Base-by-base conservation (phyloP, 23 tunicate species). In the Phallusia fumigata region DNA sequence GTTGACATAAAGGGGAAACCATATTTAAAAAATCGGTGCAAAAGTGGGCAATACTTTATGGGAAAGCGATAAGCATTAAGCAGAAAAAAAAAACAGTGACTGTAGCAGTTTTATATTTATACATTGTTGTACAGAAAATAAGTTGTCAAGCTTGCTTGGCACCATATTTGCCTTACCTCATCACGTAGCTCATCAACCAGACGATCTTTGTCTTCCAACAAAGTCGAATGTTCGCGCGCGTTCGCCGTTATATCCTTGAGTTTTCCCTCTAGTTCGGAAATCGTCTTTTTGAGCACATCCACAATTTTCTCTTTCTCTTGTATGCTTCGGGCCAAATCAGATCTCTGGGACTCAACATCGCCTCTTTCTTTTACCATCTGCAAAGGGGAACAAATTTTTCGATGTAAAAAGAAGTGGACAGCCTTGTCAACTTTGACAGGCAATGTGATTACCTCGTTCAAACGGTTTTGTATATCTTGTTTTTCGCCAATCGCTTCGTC, bases 261-360 rank as follows among this genome's bases (percentile, higher is more conserved):
- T 33, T 73, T 80, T 40, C 65, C 89, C 35, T 86, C 53, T 36
- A 84, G 69, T 15, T 73, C 80, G 16, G 65, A 51, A 16, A 86
- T 16, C 19, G 69, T 52, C 16, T 44, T 65, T 31, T 78, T 33
- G 35, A 22, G 58, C 35, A 2, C 3, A 6, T 2, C 74, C 74
- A 5, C 31, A 65, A 2, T 6, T 65, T 10, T 5, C 47, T 40
- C 47, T 40, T 3, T 40, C 47, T 40, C 47, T 40, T 40, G 5
- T 40, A 40, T 40, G 47, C 10, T 40, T 10, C 32, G 32, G 31
- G 65, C 64, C 31, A 78, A 24, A 1, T 78, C 32, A 5, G 81
- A 78, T 78, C 64, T 40, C 65, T 22, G 26, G 64, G 22, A 19
- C 35, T 35, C 72, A 19, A 52, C 72, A 5, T 40, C 31, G 33